Conservation (phyloP, 2,797 vertebrate species). For the Nasua narica region DNA sequence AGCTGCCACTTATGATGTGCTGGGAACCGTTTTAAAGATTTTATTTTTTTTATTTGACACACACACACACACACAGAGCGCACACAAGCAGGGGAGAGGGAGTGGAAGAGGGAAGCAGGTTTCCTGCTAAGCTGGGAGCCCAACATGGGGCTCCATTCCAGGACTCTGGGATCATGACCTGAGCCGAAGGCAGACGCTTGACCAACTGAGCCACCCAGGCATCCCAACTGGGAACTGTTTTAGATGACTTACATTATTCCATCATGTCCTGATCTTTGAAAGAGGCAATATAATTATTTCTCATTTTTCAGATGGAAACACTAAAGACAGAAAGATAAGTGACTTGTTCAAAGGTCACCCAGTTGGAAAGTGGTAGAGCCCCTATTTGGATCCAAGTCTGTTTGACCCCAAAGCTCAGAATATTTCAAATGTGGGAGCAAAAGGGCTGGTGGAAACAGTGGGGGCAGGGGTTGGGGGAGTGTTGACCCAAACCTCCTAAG, state of each 20-base stretch:
- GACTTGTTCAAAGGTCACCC: neutral
- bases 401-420: neutral
- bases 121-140: too few relatives aligned
- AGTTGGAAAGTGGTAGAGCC: neutral
- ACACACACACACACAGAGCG: neutral
- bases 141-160: neutral
- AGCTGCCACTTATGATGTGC: neutral
- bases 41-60: neutral
- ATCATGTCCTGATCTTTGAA: neutral
- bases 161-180: neutral
- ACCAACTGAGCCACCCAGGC: neutral
- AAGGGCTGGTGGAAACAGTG: neutral
- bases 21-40: neutral
- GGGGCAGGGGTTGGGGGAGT: fast-evolving
- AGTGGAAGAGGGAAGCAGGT: neutral
- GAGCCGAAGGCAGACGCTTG: neutral
- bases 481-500: neutral
- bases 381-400: neutral
- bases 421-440: neutral
- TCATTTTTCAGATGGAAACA: conserved; percentile 10
- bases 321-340: neutral
- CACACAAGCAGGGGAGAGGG: neutral
- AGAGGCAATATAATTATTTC: neutral
- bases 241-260: neutral
- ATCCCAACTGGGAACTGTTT: neutral